A percentile compares a stretch with the other conserved stretches of the same genome.
phyloP scores from a whole-genome alignment of 2,113 vertebrate species.

The Ageneiosus marmoratus region DNA sequence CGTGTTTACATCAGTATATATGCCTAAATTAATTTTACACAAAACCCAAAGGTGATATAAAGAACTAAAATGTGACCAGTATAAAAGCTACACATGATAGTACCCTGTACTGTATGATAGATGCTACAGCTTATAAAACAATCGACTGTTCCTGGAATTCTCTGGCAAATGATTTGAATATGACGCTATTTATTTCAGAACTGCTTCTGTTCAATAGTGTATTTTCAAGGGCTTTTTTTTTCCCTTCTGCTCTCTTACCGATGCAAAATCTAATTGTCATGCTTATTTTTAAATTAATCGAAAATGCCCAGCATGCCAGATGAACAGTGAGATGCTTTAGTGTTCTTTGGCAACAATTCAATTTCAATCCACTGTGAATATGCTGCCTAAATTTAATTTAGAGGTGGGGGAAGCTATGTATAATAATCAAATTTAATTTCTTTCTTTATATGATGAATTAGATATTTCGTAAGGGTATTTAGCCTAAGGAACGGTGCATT shows the following conservation, averaged over 20 bases:
- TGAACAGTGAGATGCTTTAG: constrained; percentile 56
- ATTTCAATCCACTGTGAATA: constrained; percentile 52
- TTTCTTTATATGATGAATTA: constrained; percentile 58
- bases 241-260: constrained; percentile 23
- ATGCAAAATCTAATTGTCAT: constrained; percentile 57
- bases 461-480: constrained; percentile 62
- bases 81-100: not conserved
- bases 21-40: not conserved
- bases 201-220: constrained; percentile 73
- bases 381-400: constrained; percentile 63
- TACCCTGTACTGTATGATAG: not conserved
- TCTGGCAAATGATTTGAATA: constrained; percentile 24
- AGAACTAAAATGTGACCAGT: not conserved
- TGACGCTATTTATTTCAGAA: constrained; percentile 44
- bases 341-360: constrained; percentile 60
- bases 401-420: constrained; percentile 54
- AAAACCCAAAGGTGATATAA: not conserved
- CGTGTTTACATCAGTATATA: not conserved
- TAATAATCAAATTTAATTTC: constrained; percentile 60
- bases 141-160: not conserved
- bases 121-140: constrained; percentile 15
- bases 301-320: constrained; percentile 51
- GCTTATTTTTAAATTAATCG: constrained; percentile 63
- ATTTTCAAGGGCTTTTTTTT: constrained; percentile 38
- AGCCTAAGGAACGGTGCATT: constrained; percentile 66